Evolutionary conservation across 2,797 vertebrate species (phyloP).

Genomic region (Scolopax rusticola): DNA sequence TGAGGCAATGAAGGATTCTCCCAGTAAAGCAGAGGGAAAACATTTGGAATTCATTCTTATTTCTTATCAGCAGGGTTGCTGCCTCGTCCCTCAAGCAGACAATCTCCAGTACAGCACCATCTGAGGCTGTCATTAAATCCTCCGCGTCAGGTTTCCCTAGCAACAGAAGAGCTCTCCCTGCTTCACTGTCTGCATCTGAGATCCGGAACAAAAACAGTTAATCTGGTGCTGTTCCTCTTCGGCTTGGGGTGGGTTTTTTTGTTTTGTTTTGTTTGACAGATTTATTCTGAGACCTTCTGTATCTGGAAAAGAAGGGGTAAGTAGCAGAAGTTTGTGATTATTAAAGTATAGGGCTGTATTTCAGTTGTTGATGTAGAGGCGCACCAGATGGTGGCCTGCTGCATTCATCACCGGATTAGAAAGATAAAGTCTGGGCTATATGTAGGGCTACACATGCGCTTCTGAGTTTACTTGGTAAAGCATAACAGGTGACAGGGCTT

Average conservation of each 20-base stretch:
- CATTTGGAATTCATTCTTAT: constrained; percentile 16
- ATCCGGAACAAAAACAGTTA: constrained; percentile 26
- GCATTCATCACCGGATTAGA: constrained; percentile 77
- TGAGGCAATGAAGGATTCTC: background rate
- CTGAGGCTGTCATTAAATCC: constrained; percentile 68
- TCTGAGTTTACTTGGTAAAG: constrained; percentile 41
- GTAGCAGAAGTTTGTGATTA: constrained; percentile 63
- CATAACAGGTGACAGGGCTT: constrained; percentile 23
- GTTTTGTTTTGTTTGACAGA: background rate
- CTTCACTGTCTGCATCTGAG: constrained; percentile 17
- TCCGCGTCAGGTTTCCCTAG: constrained; percentile 75
- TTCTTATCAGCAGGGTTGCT: background rate
- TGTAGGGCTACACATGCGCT: constrained; percentile 45
- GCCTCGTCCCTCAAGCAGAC: constrained; percentile 18
- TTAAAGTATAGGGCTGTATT: constrained; percentile 52
- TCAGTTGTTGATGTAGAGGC: constrained; percentile 13
- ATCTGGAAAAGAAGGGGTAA: constrained; percentile 48
- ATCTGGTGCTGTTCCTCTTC: background rate
- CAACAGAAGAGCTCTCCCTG: constrained; percentile 65
- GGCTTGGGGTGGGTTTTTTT: too few species aligned
- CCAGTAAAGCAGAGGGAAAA: constrained; percentile 6
- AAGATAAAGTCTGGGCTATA: constrained; percentile 77
- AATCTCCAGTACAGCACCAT: constrained; percentile 20
- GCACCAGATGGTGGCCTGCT: constrained; percentile 79
- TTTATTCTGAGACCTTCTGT: constrained; percentile 30